Conservation (phyloP, 2,888 invertebrate species). For the Idaea straminata region DNA sequence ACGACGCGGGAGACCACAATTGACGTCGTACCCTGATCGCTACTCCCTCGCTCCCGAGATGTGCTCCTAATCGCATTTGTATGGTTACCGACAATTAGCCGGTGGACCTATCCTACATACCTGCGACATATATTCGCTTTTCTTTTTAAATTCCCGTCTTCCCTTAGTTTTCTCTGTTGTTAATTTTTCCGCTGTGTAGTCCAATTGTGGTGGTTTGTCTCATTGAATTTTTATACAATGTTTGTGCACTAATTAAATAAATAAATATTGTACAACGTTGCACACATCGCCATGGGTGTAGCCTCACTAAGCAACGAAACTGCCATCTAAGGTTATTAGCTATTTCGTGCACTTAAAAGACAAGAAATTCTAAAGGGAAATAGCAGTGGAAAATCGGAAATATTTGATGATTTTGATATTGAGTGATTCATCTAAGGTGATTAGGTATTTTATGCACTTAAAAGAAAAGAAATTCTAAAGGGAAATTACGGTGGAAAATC, state of each 20-base stretch:
- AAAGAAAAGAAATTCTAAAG: no score
- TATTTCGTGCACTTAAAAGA: background rate
- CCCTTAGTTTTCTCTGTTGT: background rate
- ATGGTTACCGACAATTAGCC: conserved; percentile 63
- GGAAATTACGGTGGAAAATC: background rate
- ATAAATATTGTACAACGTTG: background rate
- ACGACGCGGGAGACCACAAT: conserved; percentile 1
- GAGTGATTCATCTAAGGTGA: background rate
- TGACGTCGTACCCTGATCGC: background rate
- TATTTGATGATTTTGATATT: background rate
- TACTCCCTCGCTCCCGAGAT: conserved; percentile 10
- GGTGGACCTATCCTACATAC: conserved; percentile 10
- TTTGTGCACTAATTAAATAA: background rate
- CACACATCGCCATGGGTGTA: background rate
- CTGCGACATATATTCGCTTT: background rate
- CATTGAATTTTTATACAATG: background rate
- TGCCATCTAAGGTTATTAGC: background rate
- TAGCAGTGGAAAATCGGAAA: background rate
- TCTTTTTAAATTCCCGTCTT: background rate
- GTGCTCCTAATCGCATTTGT: conserved; percentile 56
- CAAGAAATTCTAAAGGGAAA: no score
- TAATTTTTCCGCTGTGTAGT: background rate
- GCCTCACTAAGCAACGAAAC: no score
- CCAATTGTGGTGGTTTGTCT: background rate
- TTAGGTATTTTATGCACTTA: background rate